Conservation (phyloP, 2,797 vertebrate genomes). For the Numenius phaeopus region DNA sequence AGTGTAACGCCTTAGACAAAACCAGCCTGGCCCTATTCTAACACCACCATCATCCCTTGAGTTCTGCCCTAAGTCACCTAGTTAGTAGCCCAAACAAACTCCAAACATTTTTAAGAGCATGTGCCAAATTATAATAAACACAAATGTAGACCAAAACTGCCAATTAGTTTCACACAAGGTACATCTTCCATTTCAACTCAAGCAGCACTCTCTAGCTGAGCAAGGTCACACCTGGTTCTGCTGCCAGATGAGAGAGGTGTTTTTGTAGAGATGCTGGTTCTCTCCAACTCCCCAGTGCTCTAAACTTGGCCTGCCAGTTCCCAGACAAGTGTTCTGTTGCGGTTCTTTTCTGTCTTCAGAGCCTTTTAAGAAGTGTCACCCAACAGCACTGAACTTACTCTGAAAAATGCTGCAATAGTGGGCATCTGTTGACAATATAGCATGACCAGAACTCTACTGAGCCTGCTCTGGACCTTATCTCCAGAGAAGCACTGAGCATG, state of each 20-base stretch:
- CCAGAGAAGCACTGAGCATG: not conserved
- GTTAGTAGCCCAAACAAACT: not conserved
- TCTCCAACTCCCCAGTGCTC: not conserved
- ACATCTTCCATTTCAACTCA: not conserved
- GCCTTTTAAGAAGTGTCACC: not conserved
- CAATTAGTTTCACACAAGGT: not conserved
- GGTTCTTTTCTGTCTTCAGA: not conserved
- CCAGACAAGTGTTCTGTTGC: too few species aligned
- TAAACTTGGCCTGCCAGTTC: not conserved
- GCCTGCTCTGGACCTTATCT: not conserved
- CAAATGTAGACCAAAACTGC: not conserved
- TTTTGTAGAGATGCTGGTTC: not conserved
- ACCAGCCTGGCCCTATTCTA: not conserved
- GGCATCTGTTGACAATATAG: not conserved
- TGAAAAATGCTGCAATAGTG: not conserved
- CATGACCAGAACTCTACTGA: not conserved
- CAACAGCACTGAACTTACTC: not conserved
- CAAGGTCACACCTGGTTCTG: not conserved
- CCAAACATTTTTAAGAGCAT: not conserved
- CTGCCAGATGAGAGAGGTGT: rapidly evolving
- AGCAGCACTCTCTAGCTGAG: not conserved
- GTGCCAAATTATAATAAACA: not conserved
- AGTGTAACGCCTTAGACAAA: not conserved
- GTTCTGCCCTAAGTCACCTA: not conserved
- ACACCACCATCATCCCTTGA: rapidly evolving